Base-by-base conservation (phyloP, 2,113 vertebrate species). In the rat (Rattus norvegicus) region DNA sequence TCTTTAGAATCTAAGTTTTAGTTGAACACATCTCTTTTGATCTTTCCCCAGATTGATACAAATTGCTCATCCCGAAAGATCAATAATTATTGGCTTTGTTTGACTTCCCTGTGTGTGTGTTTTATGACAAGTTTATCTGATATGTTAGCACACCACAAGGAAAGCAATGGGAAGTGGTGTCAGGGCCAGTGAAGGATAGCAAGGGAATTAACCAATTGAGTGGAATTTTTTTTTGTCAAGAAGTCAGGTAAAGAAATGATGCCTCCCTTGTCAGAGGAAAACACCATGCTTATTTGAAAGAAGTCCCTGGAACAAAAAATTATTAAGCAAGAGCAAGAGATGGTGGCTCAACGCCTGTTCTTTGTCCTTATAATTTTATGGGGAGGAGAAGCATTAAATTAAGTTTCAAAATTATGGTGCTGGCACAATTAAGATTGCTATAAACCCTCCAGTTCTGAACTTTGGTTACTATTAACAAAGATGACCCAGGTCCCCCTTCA, bases 11-110 rank as follows among this genome's bases (percentile, higher is more conserved):
- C 17, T 10, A 89, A 95, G 22, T 86, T 91, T 92, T 94, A 89
- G 85, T 92, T 92, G 93, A 97, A 92, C 59, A 92, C 22, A 63
- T 39, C 80, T 93, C 69, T 91, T 91, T 96, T 93, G 67, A 89
- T 97, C 76, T 93, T 93, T 92, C 88, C 39, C 16, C 92, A 67
- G 87, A 93, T 95, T 96, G 92, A 81, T 88, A 92, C 52, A 88
- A 90, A 95, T 95, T 95, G 79, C 54, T 97, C 65, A 84, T 91
- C 13, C 47, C 91, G 61, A 92, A 75, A 81, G 54, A 85, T 97
- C 88, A 85, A 87, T 98, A 92, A 59, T 73, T 95, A 97, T 93
- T 96, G 88, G 52, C 17, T 96, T 97, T 96, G 26, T 86, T 88
- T 65, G 70, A 16, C 24, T 79, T 93, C 63, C 80, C 39, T 5